Evolutionary conservation across 2,113 vertebrate species (phyloP), one percentile per base, ranked within the genome.

Genomic region (Tachysurus vachellii): DNA sequence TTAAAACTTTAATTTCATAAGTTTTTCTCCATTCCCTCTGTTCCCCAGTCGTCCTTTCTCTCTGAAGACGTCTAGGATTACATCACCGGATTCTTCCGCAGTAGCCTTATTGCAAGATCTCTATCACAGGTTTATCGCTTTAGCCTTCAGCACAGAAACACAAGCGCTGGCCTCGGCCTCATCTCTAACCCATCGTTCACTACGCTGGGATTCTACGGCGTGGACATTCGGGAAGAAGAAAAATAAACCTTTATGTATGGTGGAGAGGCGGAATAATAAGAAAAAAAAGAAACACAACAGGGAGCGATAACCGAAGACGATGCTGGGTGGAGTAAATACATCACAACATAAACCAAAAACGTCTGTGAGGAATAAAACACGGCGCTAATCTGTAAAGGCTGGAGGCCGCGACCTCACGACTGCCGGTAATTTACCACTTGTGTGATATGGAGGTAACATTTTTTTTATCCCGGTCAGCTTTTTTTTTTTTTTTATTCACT

Each of bases 111-210:
- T 90, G 89, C 89, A 80, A 71, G 80, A 85, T 81, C 87, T 87
- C 86, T 28, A 88, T 89, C 88, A 86, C 73, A 14, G 85, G 82
- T 91, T 91, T 89, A 91, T 89, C 79, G 87, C 86, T 57, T 80
- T 75, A 80, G 88, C 90, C 87, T 87, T 88, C 42, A 91, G 88
- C 90, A 5, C 71, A 85, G 71, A 50, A 79, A 75, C 44, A 50
- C 5, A n/a, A 36, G 14, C 8, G 3, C 75, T 36, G 62, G 76
- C 21, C 64, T 81, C 53, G 10, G 56, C 62, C 61, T 42, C 0
- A 64, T 81, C 31, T 16, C 28, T 62, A 57, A 57, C 23, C 8
- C n/a, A 81, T 36, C 36, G 36, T 36, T 36, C 2, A 7, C 66
- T 59, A 44, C 28, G 0, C 10, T 4, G 21, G 47, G 47, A 50